phyloP scores from a whole-genome alignment of 2,888 invertebrate species.

The Apotomis capreana region DNA sequence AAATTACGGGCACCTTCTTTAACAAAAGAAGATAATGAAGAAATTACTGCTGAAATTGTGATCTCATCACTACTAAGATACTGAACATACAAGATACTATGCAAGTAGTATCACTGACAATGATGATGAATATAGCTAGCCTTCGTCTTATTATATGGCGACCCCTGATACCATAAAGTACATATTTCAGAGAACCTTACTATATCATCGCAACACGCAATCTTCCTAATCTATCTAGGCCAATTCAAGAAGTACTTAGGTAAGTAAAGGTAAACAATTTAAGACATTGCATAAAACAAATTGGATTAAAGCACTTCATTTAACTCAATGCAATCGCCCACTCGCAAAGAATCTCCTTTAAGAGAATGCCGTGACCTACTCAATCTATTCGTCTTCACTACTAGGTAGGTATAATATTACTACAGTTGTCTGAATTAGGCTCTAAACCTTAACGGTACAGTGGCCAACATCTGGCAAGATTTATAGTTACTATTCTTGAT shows the following conservation, averaged over 20 bases:
- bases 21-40: too few species aligned
- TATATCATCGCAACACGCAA: constrained; percentile 26
- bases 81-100: too few species aligned
- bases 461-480: constrained; percentile 23
- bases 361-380: constrained; percentile 39
- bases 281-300: constrained; percentile 38
- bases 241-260: constrained; percentile 28
- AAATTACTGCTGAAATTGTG: too few species aligned
- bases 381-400: constrained; percentile 22
- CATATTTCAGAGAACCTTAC: constrained; percentile 31
- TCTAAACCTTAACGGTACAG: constrained; percentile 33
- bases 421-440: constrained; percentile 26
- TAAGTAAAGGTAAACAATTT: constrained; percentile 39
- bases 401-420: constrained; percentile 4
- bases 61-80: too few species aligned
- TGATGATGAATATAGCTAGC: neutral
- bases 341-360: constrained; percentile 33
- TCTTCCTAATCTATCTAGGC: constrained; percentile 33
- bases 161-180: neutral
- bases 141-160: too few species aligned
- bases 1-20: too few species aligned
- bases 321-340: constrained; percentile 40
- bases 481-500: constrained; percentile 27
- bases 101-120: too few species aligned
- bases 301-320: constrained; percentile 38